Evolutionary conservation across 2,113 vertebrate species (phyloP), one percentile per base, ranked within the genome.

Genomic region (Plecturocebus donacophilus): DNA sequence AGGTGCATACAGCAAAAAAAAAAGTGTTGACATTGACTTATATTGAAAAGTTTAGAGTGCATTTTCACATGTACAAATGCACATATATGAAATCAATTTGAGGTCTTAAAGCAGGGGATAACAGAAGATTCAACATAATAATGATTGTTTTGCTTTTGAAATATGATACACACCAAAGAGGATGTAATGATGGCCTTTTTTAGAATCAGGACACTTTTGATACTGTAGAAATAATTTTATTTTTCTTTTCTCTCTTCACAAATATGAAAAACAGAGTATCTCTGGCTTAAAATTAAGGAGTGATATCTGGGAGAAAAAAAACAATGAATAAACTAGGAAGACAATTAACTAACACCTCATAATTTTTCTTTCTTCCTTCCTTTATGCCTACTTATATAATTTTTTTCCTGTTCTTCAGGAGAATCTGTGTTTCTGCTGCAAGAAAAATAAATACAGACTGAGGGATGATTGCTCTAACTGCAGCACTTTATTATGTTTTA

Each of bases 281-380:
- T 56, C 23, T 93, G 9, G 9, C 6, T 64, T 89, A 88, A 97
- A 90, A 75, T 52, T 71, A 70, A 38, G 27, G 96, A 96, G 86
- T 52, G 25, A n/a, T 82, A 4, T 45, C 38, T 61, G 42, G 87
- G 42, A 73, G 7, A 76, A 94, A 56, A 56, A 92, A n/a, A 2
- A 6, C 38, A 91, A 0, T 54, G 61, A 6, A 87, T 16, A 61
- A 91, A 38, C 13, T 45, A 56, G 20, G 52, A 90, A 85, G 58
- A 93, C 84, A 93, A 70, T 80, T 0, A n/a, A 40, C 6, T 90
- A 56, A 52, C 3, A 4, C 3, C 30, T 87, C 71, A 40, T n/a
- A 12, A 30, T 20, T 88, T 64, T 71, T 68, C 30, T 14, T 25
- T 45, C 76, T 35, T 95, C 13, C 45, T 91, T 90, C 35, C 35